phyloP scores from a whole-genome alignment of 53 echinoderm and acorn worm species.

The Luidia sarsii region DNA sequence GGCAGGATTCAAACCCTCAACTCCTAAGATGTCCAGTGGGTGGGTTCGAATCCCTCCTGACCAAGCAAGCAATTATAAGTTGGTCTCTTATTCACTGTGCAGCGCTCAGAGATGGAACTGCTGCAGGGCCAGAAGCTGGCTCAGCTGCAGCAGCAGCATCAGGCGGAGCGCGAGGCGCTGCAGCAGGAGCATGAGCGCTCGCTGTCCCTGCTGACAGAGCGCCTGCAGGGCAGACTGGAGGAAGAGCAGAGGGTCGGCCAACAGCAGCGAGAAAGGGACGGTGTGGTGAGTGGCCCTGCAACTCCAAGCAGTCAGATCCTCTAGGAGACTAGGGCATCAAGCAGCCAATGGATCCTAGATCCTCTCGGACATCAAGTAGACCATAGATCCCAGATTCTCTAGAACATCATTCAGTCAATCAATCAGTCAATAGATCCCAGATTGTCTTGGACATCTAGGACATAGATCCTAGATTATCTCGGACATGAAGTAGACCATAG shows the following conservation, averaged over 20 bases:
- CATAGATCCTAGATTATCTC: too few species aligned
- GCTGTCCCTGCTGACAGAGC: constrained; percentile 48
- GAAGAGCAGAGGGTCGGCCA: constrained; percentile 46
- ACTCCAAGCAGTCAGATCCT: too few species aligned
- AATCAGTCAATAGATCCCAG: too few species aligned
- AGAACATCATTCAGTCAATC: too few species aligned
- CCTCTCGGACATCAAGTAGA: too few species aligned
- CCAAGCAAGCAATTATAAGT: neutral
- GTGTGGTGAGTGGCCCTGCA: constrained; percentile 59
- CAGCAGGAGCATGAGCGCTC: constrained; percentile 64
- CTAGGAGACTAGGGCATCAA: too few species aligned
- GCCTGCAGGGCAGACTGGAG: constrained; percentile 50
- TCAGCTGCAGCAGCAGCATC: constrained; percentile 56
- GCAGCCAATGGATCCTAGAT: too few species aligned
- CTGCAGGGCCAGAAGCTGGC: constrained; percentile 53
- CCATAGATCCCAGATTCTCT: too few species aligned
- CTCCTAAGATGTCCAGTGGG: neutral
- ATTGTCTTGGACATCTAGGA: too few species aligned
- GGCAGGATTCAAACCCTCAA: too few species aligned
- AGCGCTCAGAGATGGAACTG: constrained; percentile 65
- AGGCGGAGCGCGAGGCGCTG: constrained; percentile 61
- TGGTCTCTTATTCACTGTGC: neutral
- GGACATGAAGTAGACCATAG: too few species aligned
- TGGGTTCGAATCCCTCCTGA: neutral
- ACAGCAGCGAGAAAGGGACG: constrained; percentile 52